Percentiles rank a stretch among this genome's conserved stretches.
Evolutionary conservation across 2,113 vertebrate genomes (phyloP).

Genomic region (Morone chrysops): DNA sequence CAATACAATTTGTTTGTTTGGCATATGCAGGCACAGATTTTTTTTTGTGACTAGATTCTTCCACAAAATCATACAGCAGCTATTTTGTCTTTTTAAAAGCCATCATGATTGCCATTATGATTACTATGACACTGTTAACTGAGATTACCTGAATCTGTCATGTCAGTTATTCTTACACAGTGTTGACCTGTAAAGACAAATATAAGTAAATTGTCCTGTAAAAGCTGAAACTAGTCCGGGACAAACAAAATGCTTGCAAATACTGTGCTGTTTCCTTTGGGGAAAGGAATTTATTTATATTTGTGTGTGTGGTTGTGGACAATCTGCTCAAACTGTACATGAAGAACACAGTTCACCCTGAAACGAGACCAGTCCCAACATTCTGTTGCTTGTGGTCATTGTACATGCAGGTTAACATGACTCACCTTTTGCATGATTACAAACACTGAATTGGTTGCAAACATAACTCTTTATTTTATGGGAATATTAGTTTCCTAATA

Average conservation of each 20-base stretch:
- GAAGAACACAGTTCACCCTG: too few species aligned
- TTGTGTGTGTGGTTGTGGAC: too few species aligned
- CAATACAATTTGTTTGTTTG: not conserved
- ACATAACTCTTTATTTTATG: not conserved
- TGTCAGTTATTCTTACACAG: too few species aligned
- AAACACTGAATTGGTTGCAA: not conserved
- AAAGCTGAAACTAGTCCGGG: too few species aligned
- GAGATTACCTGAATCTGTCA: not conserved
- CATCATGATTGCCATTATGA: not conserved
- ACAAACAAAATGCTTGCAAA: too few species aligned
- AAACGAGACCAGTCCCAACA: too few species aligned
- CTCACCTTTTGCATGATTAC: not conserved
- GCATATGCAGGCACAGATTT: not conserved
- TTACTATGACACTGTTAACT: not conserved
- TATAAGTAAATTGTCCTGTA: too few species aligned
- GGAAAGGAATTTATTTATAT: too few species aligned
- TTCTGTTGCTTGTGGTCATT: not conserved
- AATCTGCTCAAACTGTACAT: too few species aligned
- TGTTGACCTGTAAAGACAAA: too few species aligned
- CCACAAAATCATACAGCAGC: not conserved
- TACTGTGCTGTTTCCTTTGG: too few species aligned
- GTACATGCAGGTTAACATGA: not conserved
- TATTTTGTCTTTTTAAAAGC: conserved; percentile 4
- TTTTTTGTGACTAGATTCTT: not conserved
- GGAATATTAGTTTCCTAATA: not conserved